Evolutionary conservation across 1,140 invertebrate species (phyloP).

Genomic region (Halyomorpha halys): DNA sequence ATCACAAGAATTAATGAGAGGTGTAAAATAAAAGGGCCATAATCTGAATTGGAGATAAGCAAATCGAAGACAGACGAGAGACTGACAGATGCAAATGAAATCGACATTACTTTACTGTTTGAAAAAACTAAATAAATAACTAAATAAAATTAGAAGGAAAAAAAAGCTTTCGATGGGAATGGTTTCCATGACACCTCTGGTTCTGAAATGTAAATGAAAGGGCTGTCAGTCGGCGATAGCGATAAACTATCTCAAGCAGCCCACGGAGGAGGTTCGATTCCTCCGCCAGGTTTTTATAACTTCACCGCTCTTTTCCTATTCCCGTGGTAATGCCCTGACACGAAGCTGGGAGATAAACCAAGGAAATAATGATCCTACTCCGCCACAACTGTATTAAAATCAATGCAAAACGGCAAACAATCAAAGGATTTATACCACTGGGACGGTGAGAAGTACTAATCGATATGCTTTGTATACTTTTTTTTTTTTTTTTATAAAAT

Average conservation of each 20-base stretch:
- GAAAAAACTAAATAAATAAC: conserved; percentile 3
- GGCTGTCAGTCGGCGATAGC: conserved; percentile 2
- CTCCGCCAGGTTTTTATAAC: neutral
- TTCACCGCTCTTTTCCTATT: neutral
- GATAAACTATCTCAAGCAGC: neutral
- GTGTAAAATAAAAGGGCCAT: too few species aligned
- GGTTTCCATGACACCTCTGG: conserved; percentile 1
- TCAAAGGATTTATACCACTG: too few species aligned
- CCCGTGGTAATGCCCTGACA: neutral
- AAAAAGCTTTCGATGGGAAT: neutral
- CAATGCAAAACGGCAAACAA: too few species aligned
- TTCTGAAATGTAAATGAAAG: conserved; percentile 9
- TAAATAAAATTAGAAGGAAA: conserved; percentile 1
- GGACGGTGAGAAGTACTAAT: too few species aligned
- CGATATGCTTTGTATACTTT: too few species aligned
- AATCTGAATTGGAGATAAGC: too few species aligned
- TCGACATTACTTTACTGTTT: neutral
- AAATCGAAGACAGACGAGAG: neutral
- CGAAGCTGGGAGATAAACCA: neutral
- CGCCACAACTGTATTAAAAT: too few species aligned
- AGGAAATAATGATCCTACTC: neutral
- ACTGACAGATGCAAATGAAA: conserved; percentile 1
- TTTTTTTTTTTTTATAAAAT: too few species aligned
- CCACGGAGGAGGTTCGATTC: neutral
- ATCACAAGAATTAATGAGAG: too few species aligned